phyloP scores from a whole-genome alignment of 2,113 vertebrate species.

The Anguilla japonica region DNA sequence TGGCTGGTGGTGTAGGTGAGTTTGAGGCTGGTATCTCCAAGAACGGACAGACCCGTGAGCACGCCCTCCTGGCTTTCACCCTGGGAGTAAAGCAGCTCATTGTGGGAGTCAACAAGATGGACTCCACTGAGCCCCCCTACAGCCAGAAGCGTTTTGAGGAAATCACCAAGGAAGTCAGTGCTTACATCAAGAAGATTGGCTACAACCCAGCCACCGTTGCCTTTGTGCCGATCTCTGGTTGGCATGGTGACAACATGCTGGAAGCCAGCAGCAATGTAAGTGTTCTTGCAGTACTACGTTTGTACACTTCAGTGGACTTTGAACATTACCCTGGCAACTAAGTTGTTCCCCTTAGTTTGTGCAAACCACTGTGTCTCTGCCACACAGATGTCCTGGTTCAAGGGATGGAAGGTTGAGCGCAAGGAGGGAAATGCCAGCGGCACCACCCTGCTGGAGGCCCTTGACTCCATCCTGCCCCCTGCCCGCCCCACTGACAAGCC shows the following conservation, averaged over 20 bases:
- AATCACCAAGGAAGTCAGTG: slow-evolving; percentile 75
- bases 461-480: slow-evolving; percentile 71
- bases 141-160: slow-evolving; percentile 71
- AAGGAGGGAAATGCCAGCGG: slow-evolving; percentile 68
- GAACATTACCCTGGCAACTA: too few species aligned
- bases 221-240: slow-evolving; percentile 76
- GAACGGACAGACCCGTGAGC: slow-evolving; percentile 62
- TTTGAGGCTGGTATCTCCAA: slow-evolving; percentile 64
- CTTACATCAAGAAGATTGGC: slow-evolving; percentile 79
- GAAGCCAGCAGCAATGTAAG: slow-evolving; percentile 67
- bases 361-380: neutral
- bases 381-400: slow-evolving; percentile 72
- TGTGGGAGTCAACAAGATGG: slow-evolving; percentile 78
- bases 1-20: slow-evolving; percentile 60
- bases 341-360: too few species aligned
- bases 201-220: slow-evolving; percentile 71
- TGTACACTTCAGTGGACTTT: neutral
- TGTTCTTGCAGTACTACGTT: neutral
- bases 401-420: slow-evolving; percentile 74
- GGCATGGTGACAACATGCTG: slow-evolving; percentile 79
- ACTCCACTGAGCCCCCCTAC: slow-evolving; percentile 76
- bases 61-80: slow-evolving; percentile 60
- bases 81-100: slow-evolving; percentile 73
- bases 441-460: slow-evolving; percentile 67
- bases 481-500: slow-evolving; percentile 69